These are phyloP conservation scores for Hylaea fasciaria DNA, from an alignment of 2,888 invertebrate species.

Conservation along the genomic window DNA sequence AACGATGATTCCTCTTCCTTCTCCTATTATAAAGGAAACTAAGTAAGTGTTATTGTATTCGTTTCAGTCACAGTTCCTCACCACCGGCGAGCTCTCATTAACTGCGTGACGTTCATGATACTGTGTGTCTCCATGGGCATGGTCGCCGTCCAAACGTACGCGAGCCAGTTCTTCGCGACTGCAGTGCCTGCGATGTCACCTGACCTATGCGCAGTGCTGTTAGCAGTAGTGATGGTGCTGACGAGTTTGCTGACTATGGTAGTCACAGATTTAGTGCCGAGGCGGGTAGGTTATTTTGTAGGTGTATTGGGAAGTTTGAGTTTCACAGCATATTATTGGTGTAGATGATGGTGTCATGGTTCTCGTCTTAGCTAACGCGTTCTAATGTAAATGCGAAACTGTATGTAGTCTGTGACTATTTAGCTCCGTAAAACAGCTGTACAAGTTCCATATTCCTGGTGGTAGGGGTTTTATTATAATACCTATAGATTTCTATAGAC, in stretches of 20 bases:
- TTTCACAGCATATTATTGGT: too few species aligned
- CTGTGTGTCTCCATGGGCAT: constrained; percentile 55
- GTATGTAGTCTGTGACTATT: too few species aligned
- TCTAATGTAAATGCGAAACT: too few species aligned
- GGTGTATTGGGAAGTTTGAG: too few species aligned
- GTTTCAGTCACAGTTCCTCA: constrained; percentile 65
- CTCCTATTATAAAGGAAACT: too few species aligned
- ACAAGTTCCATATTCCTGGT: too few species aligned
- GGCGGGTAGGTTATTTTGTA: constrained; percentile 62
- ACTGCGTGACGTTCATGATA: constrained; percentile 28
- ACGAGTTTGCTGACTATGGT: constrained; percentile 66
- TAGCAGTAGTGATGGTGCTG: constrained; percentile 78
- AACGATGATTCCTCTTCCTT: too few species aligned
- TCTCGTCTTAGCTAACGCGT: too few species aligned
- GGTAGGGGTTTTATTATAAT: too few species aligned
- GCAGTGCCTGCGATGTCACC: constrained; percentile 75
- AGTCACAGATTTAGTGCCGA: constrained; percentile 79
- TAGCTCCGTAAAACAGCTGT: too few species aligned
- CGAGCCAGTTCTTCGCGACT: constrained; percentile 71
- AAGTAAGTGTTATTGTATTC: background rate
- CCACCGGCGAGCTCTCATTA: constrained; percentile 55
- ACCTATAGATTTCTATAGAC: too few species aligned
- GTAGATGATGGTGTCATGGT: too few species aligned
- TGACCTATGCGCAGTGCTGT: constrained; percentile 77
- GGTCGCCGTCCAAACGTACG: constrained; percentile 59